Conservation (phyloP, 2,888 invertebrate species). For the Calameuta filiformis region DNA sequence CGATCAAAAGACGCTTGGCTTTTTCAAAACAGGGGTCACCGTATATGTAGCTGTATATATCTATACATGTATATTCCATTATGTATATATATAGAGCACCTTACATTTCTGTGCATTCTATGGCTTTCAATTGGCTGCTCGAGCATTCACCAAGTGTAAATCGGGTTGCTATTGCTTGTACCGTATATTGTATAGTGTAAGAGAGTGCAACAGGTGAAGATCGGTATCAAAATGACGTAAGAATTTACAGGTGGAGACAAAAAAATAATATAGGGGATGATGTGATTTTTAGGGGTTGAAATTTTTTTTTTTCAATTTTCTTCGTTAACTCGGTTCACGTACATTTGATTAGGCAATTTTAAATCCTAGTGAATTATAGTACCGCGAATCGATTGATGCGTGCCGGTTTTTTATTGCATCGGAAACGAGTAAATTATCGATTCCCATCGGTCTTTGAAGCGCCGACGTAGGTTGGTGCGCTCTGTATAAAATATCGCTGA, state of each 20-base stretch:
- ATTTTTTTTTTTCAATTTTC: background rate
- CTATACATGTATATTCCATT: background rate
- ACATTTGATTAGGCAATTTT: background rate
- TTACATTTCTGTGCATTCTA: slow-evolving; percentile 52
- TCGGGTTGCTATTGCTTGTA: slow-evolving; percentile 44
- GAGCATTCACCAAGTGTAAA: slow-evolving; percentile 62
- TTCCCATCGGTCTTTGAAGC: background rate
- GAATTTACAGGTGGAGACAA: slow-evolving; percentile 33
- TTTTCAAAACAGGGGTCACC: slow-evolving; percentile 51
- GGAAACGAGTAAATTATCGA: background rate
- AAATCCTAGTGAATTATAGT: background rate
- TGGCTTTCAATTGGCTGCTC: slow-evolving; percentile 58
- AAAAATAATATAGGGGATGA: slow-evolving; percentile 27
- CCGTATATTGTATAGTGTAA: slow-evolving; percentile 27
- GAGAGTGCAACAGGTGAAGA: slow-evolving; percentile 62
- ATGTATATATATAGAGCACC: slow-evolving; percentile 34
- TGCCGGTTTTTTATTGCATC: background rate
- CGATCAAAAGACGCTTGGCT: slow-evolving; percentile 59
- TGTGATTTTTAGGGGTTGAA: background rate
- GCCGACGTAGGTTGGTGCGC: background rate
- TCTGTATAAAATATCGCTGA: background rate
- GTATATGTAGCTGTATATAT: background rate
- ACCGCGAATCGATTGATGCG: background rate
- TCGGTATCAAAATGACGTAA: background rate
- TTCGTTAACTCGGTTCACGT: background rate